Evolutionary conservation across 2,113 vertebrate genomes (phyloP), one percentile per base, ranked within the genome.

Genomic region (Catharus fuscescens): DNA sequence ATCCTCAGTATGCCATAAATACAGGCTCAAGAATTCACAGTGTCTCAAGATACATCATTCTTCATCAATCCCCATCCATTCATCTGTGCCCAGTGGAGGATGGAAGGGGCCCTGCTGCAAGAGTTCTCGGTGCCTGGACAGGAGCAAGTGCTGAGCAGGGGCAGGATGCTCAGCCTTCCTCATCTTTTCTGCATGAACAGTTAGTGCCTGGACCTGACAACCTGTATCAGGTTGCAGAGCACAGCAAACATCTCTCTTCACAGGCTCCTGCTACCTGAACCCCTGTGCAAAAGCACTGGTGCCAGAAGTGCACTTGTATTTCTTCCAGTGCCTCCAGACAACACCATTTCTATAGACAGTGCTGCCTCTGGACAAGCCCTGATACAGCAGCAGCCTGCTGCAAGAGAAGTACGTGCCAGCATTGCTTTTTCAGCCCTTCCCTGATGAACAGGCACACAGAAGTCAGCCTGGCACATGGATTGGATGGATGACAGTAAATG

Each of bases 81-180:
- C 6, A 20, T 16, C 48, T 28, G 12, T 34, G 32, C 10, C 8
- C 25, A 25, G 10, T 13, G n/a, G 14, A 54, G 3, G 9, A 61
- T 48, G 10, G 16, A 61, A 79, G 9, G 40, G 47, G 2, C 6
- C 34, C 31, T 48, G 25, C 40, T 54, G 45, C 28, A 29, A 29
- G 1, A 1, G 62, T 62, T 71, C 52, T 61, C 44, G 18, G 57
- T 76, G 36, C 20, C 28, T 76, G 23, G 25, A 66, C 7, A 1
- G 12, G 5, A 8, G 1, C 10, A 0, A 52, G 3, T 42, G n/a
- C 9, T 67, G 31, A 67, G 11, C 31, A 92, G 9, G 6, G 6
- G 4, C 31, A 11, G 1, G 44, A 52, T 10, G 3, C 5, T 82
- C 23, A 47, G 31, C 16, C 24, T 59, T 67, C 47, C 12, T 92